Base-by-base conservation (phyloP, 2,797 vertebrate genomes). In the Falco biarmicus region DNA sequence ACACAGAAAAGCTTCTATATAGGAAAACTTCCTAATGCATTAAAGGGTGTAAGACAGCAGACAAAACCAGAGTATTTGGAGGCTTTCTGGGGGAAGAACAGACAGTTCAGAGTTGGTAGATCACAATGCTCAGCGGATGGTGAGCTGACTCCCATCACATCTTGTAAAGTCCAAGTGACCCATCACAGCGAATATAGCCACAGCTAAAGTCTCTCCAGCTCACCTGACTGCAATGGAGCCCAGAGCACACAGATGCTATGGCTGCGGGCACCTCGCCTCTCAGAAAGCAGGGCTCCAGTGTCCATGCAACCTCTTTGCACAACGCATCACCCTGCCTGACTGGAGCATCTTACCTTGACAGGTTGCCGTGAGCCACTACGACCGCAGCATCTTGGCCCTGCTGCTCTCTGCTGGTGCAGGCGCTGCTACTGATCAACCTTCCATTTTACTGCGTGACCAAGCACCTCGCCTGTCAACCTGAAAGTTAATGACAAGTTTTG, bases 341-440 rank as follows among this genome's bases (percentile, higher is more conserved):
- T 31, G 11, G 13, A 71, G 39, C 45, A 64, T 28, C 9, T 37
- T 13, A 39, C 34, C n/a, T 8, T 57, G 29, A 45, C 43, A 39
- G 39, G 28, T 16, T 68, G 15, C 39, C 0, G 1, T 18, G 34
- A 68, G 32, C 34, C 14, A 2, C 19, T 5, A 1, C 4, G 3
- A 41, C 18, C 2, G 2, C 41, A 74, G 25, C 45, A 41, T 54
- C 66, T 59, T 5, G 6, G 21, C 34, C 31, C 51, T 71, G 26
- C 22, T 0, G 2, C 45, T 53, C 32, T 60, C 13, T 8, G 31
- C 45, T 51, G 71, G 16, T 53, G 25, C 43, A 4, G 60, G 24
- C 3, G 2, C 16, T 61, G 29, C n/a, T 19, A 15, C 15, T 26
- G 48, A 29, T 7, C 29, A 57, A 24, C 31, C 34, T 43, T 26